Evolutionary conservation across 2,113 vertebrate species (phyloP).

Genomic region (Labeo rohita): DNA sequence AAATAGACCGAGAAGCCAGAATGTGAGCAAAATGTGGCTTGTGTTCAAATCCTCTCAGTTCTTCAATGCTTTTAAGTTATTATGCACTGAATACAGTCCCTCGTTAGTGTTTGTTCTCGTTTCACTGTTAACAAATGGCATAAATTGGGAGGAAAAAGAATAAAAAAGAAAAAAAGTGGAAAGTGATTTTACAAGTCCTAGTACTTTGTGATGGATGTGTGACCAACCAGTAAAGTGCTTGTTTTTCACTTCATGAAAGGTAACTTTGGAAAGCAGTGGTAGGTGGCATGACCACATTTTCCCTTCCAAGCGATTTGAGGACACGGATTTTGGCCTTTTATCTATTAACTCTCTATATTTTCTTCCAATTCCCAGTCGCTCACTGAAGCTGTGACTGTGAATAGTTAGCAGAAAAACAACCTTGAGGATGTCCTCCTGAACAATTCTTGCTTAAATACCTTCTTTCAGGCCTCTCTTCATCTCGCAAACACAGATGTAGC

Average conservation of each 20-base stretch:
- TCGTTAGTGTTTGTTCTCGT: neutral
- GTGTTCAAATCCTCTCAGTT: neutral
- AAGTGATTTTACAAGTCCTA: too few relatives aligned
- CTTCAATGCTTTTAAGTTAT: neutral
- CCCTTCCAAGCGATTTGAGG: neutral
- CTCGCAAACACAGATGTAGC: constrained; percentile 17
- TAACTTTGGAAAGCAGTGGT: neutral
- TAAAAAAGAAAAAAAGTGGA: neutral
- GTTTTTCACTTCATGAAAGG: neutral
- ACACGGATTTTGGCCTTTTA: neutral
- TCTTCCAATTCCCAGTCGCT: neutral
- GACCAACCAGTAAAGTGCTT: neutral
- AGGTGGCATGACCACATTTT: neutral
- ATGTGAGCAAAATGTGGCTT: neutral
- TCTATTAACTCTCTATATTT: neutral
- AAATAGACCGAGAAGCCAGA: neutral
- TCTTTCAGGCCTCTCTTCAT: constrained; percentile 10
- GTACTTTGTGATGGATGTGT: neutral
- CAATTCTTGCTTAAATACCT: constrained; percentile 10
- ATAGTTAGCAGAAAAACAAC: constrained; percentile 5
- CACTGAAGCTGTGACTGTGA: neutral
- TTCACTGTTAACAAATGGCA: neutral
- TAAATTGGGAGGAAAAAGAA: neutral
- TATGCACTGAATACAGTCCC: neutral
- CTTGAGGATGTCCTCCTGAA: neutral